Evolutionary conservation across 2,113 vertebrate genomes (phyloP).

Genomic region (Philantomba maxwellii): DNA sequence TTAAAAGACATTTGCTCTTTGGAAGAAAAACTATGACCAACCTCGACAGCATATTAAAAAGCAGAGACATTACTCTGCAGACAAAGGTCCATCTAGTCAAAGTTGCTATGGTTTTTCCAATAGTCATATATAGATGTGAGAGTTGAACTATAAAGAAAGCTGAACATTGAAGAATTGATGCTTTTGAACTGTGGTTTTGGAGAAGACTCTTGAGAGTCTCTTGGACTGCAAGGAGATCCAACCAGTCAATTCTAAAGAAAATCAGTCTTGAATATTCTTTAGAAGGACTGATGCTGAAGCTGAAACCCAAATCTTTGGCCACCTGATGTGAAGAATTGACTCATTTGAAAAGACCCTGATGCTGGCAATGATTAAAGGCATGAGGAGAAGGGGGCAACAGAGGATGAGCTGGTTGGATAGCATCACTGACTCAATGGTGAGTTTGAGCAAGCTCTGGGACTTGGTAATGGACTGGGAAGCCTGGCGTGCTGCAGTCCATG

Average conservation of each 20-base stretch:
- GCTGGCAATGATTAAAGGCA: rapidly evolving
- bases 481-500: neutral
- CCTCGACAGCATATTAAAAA: neutral
- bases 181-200: neutral
- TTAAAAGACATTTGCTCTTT: neutral
- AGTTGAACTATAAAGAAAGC: neutral
- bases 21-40: neutral
- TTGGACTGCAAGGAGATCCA: neutral
- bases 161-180: neutral
- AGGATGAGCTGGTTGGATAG: neutral
- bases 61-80: neutral
- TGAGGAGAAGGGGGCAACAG: neutral
- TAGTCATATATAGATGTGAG: neutral
- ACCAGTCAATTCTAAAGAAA: neutral
- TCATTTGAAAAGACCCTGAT: neutral
- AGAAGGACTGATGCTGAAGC: neutral
- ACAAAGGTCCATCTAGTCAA: neutral
- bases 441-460: neutral
- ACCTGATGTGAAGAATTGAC: neutral
- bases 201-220: neutral
- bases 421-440: neutral
- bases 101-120: neutral
- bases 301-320: neutral
- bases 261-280: neutral
- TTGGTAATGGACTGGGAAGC: neutral